These are phyloP conservation scores for Channa maculata DNA, from an alignment of 2,113 vertebrate species.

Conservation along the genomic window DNA sequence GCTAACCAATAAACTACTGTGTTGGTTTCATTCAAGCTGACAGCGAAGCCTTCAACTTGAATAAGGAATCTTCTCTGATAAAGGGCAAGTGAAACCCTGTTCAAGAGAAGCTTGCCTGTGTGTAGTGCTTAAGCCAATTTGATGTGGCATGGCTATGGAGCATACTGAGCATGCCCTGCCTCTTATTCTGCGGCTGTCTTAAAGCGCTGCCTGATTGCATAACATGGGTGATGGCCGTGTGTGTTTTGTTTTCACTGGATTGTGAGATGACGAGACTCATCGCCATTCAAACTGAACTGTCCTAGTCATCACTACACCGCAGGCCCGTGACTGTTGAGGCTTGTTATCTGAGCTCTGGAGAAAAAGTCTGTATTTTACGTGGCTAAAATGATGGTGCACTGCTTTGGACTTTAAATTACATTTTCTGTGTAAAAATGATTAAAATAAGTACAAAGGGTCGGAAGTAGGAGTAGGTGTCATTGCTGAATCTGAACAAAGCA, in stretches of 20 bases:
- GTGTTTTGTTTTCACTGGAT: constrained; percentile 72
- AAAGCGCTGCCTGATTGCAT: constrained; percentile 79
- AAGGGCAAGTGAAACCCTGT: constrained; percentile 73
- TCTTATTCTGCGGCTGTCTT: constrained; percentile 70
- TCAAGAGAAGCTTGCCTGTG: constrained; percentile 72
- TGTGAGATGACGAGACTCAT: constrained; percentile 65
- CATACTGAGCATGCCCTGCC: constrained; percentile 78
- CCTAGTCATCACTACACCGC: constrained; percentile 35
- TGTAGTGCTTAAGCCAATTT: constrained; percentile 81
- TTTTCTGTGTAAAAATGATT: not conserved
- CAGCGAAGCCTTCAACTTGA: constrained; percentile 61
- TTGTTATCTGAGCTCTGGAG: constrained; percentile 47
- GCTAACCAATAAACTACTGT: constrained; percentile 40
- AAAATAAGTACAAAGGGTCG: not conserved
- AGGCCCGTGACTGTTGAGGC: constrained; percentile 50
- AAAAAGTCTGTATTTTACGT: constrained; percentile 19
- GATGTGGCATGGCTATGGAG: constrained; percentile 72
- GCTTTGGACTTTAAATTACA: constrained; percentile 37
- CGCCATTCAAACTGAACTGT: constrained; percentile 64
- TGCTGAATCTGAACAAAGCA: constrained; percentile 16
- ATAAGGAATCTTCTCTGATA: constrained; percentile 66
- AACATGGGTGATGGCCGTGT: constrained; percentile 77
- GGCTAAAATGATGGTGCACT: constrained; percentile 31
- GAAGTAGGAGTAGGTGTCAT: not conserved
- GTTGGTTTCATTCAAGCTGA: constrained; percentile 67